A percentile compares a stretch with the other conserved stretches of the same genome.
Conservation (phyloP, 2,113 vertebrate genomes). For the Cyanoderma ruficeps region DNA sequence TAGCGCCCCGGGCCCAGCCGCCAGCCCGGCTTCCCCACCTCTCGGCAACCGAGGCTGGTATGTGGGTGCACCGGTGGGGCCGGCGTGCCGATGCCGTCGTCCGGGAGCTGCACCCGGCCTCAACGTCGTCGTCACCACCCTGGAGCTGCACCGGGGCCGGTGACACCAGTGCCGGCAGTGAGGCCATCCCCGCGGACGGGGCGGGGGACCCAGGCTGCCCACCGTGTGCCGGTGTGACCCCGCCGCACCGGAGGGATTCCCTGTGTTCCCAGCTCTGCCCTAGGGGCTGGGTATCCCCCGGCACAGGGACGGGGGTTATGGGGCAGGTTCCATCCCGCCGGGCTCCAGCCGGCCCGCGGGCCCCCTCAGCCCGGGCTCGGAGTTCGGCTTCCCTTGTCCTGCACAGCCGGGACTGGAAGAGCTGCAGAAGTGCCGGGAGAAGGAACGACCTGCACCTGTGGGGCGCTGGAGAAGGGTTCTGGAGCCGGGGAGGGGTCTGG, state of each 20-base stretch:
- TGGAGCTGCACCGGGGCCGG: background rate
- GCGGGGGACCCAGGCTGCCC: no score
- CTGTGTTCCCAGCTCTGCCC: background rate
- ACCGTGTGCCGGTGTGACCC: background rate
- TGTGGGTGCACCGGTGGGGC: conserved; percentile 43
- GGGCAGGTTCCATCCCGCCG: background rate
- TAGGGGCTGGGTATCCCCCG: background rate
- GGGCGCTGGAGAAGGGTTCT: no score
- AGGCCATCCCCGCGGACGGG: background rate
- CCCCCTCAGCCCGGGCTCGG: background rate
- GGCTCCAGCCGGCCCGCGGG: background rate
- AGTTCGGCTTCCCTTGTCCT: background rate
- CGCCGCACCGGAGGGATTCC: background rate
- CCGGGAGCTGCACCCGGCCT: background rate
- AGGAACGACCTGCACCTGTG: background rate
- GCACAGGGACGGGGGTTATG: background rate
- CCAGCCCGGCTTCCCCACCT: conserved; percentile 57
- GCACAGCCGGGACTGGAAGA: background rate
- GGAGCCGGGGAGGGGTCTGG: rapidly evolving
- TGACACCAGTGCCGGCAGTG: background rate
- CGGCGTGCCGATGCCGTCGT: conserved; percentile 31
- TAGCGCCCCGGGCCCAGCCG: conserved; percentile 28
- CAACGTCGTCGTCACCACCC: background rate
- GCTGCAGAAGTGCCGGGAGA: no score
- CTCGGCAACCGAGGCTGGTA: conserved; percentile 72